Conservation (phyloP, 1,140 invertebrate genomes). For the Drosophila arawakana region DNA sequence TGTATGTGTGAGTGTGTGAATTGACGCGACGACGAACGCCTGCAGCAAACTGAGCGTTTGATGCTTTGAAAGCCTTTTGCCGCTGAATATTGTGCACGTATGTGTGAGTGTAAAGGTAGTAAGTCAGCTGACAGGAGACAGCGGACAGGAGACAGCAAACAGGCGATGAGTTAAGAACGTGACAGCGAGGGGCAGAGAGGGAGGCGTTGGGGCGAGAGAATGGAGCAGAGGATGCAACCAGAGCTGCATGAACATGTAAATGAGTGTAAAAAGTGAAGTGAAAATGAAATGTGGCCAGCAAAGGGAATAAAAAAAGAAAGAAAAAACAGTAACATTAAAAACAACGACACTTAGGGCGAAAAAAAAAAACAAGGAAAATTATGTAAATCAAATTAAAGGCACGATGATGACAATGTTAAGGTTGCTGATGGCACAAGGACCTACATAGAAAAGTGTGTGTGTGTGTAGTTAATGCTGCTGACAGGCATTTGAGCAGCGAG, state of each 20-base stretch:
- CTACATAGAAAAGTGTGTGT: conserved; percentile 17
- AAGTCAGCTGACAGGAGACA: conserved; percentile 68
- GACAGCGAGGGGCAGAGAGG: background rate
- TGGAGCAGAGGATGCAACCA: conserved; percentile 50
- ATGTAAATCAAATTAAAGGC: conserved; percentile 82
- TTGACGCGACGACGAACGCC: conserved; percentile 29
- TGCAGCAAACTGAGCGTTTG: conserved; percentile 69
- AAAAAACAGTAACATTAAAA: background rate
- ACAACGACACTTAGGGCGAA: conserved; percentile 35
- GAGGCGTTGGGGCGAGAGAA: background rate
- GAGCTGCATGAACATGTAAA: conserved; percentile 54
- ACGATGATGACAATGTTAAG: conserved; percentile 74
- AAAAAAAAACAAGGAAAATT: conserved; percentile 76
- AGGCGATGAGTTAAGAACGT: background rate
- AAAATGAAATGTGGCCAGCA: conserved; percentile 44
- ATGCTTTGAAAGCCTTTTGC: conserved; percentile 74
- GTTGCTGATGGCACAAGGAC: conserved; percentile 60
- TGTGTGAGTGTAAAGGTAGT: conserved; percentile 36
- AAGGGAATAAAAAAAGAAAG: conserved; percentile 61
- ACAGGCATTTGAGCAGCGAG: conserved; percentile 16
- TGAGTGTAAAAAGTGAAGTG: conserved; percentile 52
- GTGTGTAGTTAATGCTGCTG: conserved; percentile 8
- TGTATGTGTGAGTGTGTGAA: conserved; percentile 13
- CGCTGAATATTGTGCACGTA: conserved; percentile 33
- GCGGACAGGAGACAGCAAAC: conserved; percentile 34